Base-by-base conservation (phyloP, 2,113 vertebrate species). In the Campylorhamphus procurvoides region DNA sequence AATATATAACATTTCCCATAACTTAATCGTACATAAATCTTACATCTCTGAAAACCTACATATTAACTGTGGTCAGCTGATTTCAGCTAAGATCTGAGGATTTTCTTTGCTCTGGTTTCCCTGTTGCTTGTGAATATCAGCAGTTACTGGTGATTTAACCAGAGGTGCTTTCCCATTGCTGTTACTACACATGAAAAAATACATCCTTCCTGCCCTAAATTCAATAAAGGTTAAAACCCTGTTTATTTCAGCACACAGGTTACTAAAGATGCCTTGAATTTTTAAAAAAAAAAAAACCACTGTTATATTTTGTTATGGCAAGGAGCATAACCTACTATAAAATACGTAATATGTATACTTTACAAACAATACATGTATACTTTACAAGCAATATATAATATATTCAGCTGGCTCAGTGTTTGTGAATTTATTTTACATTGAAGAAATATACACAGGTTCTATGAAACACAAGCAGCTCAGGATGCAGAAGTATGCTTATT, bases 191-290 rank as follows among this genome's bases (percentile, higher is more conserved):
- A 40, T 0, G 0, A 69, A 89, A 58, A 15, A 64, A 55, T 13
- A 7, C 5, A 9, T 29, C 22, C 3, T 3, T 16, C 12, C 5
- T 23, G 10, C 5, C 1, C 1, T 16, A 6, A 14, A 71, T 84
- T 87, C 74, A 66, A 44, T 9, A n/a, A 84, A 77, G n/a, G 16
- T 25, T 40, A 46, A 69, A 0, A 0, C 76, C 42, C 27, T 40
- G 16, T 22, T 68, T 63, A 67, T 46, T 74, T 71, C 17, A 82
- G 78, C 89, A 53, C 16, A 66, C 0, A 37, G 14, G 12, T n/a
- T 78, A 58, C 31, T 28, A 37, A 74, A 82, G 25, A 2, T 59
- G 27, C 17, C 9, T 49, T 56, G 15, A 33, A 3, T 9, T 47
- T 79, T 50, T 50, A 35, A 63, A 7, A 68, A 2, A 5, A 10